Evolutionary conservation across 2,113 vertebrate genomes (phyloP), one percentile per base, ranked within the genome.

Genomic region (Aegithalos caudatus): DNA sequence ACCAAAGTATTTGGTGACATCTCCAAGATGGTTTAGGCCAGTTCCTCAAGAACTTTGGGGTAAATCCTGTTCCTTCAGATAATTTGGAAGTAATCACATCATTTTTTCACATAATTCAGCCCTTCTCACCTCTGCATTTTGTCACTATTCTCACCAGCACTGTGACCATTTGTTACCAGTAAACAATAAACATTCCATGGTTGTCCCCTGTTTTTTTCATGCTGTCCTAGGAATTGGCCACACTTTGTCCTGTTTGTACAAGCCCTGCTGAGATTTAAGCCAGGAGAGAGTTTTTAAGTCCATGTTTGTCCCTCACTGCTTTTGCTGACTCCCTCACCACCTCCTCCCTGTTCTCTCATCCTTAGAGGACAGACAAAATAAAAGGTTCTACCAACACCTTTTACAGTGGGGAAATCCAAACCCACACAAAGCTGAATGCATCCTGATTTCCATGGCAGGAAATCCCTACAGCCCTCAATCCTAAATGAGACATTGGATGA

Each of bases 401-500:
- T n/a, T 11, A 31, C 20, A 42, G 9, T 17, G 44, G 23, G 74
- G 54, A 47, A 79, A 62, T 44, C 14, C 54, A 85, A 88, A 37
- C 28, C 15, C 28, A 10, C 8, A 10, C 1, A 9, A 57, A 51
- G 18, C 40, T 2, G 1, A 31, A 15, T 38, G 19, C 47, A 47
- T 31, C 71, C 91, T 56, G 31, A n/a, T n/a, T 12, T 40, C 14
- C 33, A 6, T 5, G 35, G 50, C 40, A 61, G 62, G 40, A 66
- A 53, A 80, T 60, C 44, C 29, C 44, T 82, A 24, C 85, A 84
- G 47, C 35, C 53, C 33, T 87, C 19, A 7, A 7, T 28, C 54
- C 40, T 0, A 0, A 57, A 57, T 17, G 53, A 71, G 50, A 28
- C 2, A 0, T 47, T 22, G 25, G 25, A 8, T 22, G 47, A 48